Evolutionary conservation across 2,888 invertebrate species (phyloP).

Genomic region (Parapristionchus giblindavisi): DNA sequence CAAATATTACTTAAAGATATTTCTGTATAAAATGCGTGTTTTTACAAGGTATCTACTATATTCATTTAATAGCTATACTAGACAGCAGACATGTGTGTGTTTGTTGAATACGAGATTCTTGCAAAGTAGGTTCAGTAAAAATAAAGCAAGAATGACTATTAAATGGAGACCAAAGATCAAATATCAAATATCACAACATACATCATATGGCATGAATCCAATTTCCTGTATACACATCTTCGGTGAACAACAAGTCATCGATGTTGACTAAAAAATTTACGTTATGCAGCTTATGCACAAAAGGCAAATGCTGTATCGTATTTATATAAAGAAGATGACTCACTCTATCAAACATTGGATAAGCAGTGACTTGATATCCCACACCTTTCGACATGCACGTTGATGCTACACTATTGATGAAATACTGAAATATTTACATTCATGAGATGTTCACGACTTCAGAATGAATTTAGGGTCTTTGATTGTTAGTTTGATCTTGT

Average conservation of each 20-base stretch:
- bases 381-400: constrained; percentile 49
- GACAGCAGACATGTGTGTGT: too few species aligned
- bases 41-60: too few species aligned
- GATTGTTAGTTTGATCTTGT: not conserved
- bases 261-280: not conserved
- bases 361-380: constrained; percentile 47
- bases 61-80: too few species aligned
- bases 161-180: too few species aligned
- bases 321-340: not conserved
- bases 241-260: constrained; percentile 44
- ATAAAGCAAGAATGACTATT: too few species aligned
- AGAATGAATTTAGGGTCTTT: not conserved
- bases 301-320: not conserved
- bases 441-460: not conserved
- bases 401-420: constrained; percentile 31
- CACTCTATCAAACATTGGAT: constrained; percentile 48
- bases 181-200: not conserved
- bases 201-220: constrained; percentile 50
- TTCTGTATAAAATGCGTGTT: too few species aligned
- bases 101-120: too few species aligned
- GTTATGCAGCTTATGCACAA: not conserved
- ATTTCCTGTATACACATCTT: constrained; percentile 42
- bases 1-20: too few species aligned
- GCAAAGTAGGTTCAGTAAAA: too few species aligned
- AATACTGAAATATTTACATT: constrained; percentile 2